Conservation (phyloP, 1,140 invertebrate species). For the Zophobas atratus region DNA sequence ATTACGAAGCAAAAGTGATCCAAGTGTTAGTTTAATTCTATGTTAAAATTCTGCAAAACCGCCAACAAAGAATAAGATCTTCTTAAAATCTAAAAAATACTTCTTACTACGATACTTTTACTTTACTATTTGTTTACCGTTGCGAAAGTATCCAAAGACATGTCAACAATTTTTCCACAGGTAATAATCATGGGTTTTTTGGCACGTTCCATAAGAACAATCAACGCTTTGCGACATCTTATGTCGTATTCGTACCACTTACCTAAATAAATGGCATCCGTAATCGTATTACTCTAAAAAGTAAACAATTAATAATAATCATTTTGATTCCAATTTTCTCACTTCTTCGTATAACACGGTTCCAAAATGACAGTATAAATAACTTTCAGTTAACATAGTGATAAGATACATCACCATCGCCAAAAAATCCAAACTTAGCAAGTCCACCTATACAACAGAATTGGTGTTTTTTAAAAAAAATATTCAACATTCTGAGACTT, state of each 20-base stretch:
- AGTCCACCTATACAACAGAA: constrained; percentile 43
- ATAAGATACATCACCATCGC: constrained; percentile 29
- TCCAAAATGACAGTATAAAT: constrained; percentile 64
- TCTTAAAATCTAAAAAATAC: constrained; percentile 49
- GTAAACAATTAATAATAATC: constrained; percentile 4
- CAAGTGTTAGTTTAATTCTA: constrained; percentile 1
- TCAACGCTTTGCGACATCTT: constrained; percentile 50
- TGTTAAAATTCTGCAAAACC: constrained; percentile 47
- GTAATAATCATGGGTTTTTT: constrained; percentile 52
- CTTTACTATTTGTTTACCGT: constrained; percentile 39
- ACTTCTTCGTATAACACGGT: constrained; percentile 54
- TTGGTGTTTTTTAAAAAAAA: neutral
- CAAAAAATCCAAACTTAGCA: constrained; percentile 39
- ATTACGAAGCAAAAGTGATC: too few relatives aligned
- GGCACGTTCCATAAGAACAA: constrained; percentile 54
- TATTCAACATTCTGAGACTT: constrained; percentile 10
- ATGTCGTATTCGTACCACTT: constrained; percentile 54
- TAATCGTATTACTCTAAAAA: constrained; percentile 53
- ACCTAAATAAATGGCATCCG: constrained; percentile 52
- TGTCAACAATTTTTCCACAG: constrained; percentile 48
- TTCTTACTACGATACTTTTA: neutral
- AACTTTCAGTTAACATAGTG: constrained; percentile 57
- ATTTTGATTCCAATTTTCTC: too few relatives aligned
- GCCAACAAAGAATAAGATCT: constrained; percentile 51
- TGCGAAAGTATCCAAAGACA: constrained; percentile 51